These are phyloP conservation scores for Temnothorax unifasciatus DNA, from an alignment of 2,888 invertebrate species.

Conservation along the genomic window DNA sequence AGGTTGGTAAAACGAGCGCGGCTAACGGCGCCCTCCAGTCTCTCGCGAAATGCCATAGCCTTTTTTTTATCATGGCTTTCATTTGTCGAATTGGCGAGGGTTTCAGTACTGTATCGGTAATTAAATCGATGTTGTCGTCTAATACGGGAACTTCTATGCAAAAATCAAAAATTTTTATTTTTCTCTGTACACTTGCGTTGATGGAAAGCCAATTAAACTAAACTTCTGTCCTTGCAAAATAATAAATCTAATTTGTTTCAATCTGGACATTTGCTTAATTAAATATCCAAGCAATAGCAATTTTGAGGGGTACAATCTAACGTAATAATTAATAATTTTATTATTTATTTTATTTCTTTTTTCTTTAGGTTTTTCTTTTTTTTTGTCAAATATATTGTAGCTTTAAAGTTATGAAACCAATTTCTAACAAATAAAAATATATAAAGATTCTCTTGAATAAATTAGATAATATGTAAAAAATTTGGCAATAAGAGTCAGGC, in stretches of 20 bases:
- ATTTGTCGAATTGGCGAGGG: slow-evolving; percentile 78
- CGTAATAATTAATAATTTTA: slow-evolving; percentile 1
- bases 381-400: background rate
- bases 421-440: background rate
- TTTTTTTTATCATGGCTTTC: slow-evolving; percentile 88
- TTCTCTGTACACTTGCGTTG: background rate
- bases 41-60: slow-evolving; percentile 88
- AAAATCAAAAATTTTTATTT: background rate
- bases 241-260: slow-evolving; percentile 23
- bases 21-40: slow-evolving; percentile 89
- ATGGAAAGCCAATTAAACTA: background rate
- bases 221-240: background rate
- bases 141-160: slow-evolving; percentile 68
- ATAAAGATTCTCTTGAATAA: too few relatives aligned
- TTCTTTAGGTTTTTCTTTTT: background rate
- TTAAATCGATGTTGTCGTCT: slow-evolving; percentile 74
- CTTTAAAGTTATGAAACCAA: background rate
- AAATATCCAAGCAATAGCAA: background rate
- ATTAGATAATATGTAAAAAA: too few relatives aligned
- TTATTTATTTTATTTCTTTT: background rate
- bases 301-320: background rate
- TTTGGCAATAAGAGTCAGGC: too few relatives aligned
- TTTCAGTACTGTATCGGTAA: slow-evolving; percentile 70
- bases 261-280: background rate
- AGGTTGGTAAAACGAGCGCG: slow-evolving; percentile 88